Evolutionary conservation across 1,140 invertebrate species (phyloP).

Genomic region (Drosophila miranda): DNA sequence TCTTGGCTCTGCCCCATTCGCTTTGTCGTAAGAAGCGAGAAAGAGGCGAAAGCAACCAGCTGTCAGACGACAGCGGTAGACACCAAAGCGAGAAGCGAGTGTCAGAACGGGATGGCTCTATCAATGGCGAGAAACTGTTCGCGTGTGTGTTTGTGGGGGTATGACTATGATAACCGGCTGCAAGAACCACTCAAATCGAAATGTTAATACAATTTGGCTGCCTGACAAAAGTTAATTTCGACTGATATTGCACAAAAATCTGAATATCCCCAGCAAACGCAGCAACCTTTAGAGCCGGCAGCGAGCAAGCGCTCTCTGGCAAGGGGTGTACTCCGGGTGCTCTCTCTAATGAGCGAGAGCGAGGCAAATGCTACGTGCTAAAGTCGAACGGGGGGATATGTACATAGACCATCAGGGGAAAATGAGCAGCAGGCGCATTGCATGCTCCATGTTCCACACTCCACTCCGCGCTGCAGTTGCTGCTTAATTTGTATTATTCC

Average conservation of each 20-base stretch:
- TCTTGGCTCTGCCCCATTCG: slow-evolving; percentile 74
- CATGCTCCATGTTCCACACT: not conserved
- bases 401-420: too few relatives aligned
- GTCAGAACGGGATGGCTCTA: slow-evolving; percentile 31
- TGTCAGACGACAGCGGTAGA: too few relatives aligned
- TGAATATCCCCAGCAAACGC: too few relatives aligned
- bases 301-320: not conserved
- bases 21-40: slow-evolving; percentile 38
- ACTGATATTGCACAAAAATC: too few relatives aligned
- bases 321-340: not conserved
- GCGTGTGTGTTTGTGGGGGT: slow-evolving; percentile 56
- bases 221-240: slow-evolving; percentile 23
- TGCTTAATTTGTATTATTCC: not conserved
- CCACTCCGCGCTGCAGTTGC: slow-evolving; percentile 25
- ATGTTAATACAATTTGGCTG: slow-evolving; percentile 18
- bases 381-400: not conserved
- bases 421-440: slow-evolving; percentile 1
- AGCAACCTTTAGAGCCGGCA: too few relatives aligned
- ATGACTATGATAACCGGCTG: slow-evolving; percentile 74
- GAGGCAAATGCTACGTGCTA: slow-evolving; percentile 12
- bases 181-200: slow-evolving; percentile 50
- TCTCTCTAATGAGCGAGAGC: slow-evolving; percentile 19
- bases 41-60: slow-evolving; percentile 65
- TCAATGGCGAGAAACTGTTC: slow-evolving; percentile 40
- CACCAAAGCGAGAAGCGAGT: slow-evolving; percentile 47